These are phyloP conservation scores for Ctenicera cuprea DNA, from an alignment of 2,888 invertebrate genomes.

Conservation along the genomic window DNA sequence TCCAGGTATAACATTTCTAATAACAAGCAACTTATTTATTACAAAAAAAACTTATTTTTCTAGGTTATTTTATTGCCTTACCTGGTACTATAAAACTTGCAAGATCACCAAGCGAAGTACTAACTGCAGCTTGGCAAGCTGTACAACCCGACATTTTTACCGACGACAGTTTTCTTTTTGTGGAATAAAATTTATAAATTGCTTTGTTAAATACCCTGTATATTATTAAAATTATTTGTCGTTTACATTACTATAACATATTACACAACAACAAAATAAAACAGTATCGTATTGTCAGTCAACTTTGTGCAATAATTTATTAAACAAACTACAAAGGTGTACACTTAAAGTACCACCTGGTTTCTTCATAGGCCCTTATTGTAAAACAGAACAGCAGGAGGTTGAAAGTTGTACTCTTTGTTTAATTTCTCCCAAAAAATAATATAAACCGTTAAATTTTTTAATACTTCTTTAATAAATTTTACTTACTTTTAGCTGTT, in stretches of 20 bases:
- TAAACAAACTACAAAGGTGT: background rate
- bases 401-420: constrained; percentile 73
- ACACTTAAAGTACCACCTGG: background rate
- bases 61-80: constrained; percentile 67
- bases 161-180: constrained; percentile 61
- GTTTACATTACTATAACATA: background rate
- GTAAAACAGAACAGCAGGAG: constrained; percentile 83
- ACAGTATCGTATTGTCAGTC: constrained; percentile 47
- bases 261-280: background rate
- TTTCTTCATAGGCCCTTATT: constrained; percentile 91
- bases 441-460: background rate
- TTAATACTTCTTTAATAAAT: constrained; percentile 43
- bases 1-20: constrained; percentile 64
- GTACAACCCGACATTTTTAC: constrained; percentile 68
- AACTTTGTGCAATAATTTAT: constrained; percentile 19
- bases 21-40: background rate
- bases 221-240: constrained; percentile 2
- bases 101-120: constrained; percentile 65
- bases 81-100: constrained; percentile 66
- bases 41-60: background rate
- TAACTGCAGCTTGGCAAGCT: constrained; percentile 67
- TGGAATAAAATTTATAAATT: constrained; percentile 27
- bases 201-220: background rate
- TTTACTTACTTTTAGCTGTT: constrained; percentile 80
- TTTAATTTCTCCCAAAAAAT: constrained; percentile 75